Evolutionary conservation across 2,888 invertebrate species (phyloP).

Genomic region (Pyrrhosoma nymphula): DNA sequence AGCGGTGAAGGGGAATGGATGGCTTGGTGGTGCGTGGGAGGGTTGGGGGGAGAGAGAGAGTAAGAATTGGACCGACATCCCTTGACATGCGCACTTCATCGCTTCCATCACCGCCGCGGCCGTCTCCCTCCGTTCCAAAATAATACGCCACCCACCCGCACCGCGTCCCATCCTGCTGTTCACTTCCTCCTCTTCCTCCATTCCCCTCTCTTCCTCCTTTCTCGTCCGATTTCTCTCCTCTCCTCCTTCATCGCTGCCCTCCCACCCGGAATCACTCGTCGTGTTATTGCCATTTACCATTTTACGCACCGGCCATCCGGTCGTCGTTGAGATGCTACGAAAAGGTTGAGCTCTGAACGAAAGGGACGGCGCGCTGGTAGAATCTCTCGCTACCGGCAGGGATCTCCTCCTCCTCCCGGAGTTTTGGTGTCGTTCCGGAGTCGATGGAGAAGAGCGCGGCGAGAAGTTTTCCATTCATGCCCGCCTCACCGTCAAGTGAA

Average conservation of each 20-base stretch:
- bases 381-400: neutral
- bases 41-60: conserved; percentile 77
- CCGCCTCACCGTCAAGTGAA: no score
- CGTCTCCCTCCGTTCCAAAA: neutral
- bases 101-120: conserved; percentile 47
- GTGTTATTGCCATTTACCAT: conserved; percentile 70
- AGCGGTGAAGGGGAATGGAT: conserved; percentile 70
- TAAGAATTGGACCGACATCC: conserved; percentile 48
- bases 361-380: neutral
- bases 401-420: neutral
- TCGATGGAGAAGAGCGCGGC: neutral
- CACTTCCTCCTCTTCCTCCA: conserved; percentile 76
- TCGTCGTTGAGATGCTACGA: neutral
- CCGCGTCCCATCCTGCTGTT: neutral
- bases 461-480: neutral
- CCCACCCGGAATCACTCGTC: conserved; percentile 74
- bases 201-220: conserved; percentile 79
- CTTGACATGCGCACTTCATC: conserved; percentile 63
- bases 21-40: conserved; percentile 81
- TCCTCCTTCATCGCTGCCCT: conserved; percentile 69
- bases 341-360: neutral
- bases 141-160: neutral
- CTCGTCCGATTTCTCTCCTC: conserved; percentile 77
- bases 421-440: neutral
- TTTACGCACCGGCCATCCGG: neutral